Percentiles rank a stretch among this genome's conserved stretches.
Conservation (phyloP, 2,888 invertebrate species). For the Gastrophysa polygoni region DNA sequence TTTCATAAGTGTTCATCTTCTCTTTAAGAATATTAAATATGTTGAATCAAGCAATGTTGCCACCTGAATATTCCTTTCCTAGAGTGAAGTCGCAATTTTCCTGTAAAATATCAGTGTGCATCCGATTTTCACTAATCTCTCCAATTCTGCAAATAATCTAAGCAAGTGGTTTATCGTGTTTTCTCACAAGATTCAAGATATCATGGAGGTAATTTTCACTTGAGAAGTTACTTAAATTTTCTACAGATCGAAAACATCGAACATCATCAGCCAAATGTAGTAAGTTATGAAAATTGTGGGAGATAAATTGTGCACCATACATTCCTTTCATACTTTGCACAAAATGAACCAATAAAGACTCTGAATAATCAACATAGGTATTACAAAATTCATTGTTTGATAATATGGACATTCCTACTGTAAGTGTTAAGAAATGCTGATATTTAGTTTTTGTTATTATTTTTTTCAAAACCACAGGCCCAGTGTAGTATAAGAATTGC, state of each 20-base stretch:
- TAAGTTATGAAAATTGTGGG: conserved; percentile 1
- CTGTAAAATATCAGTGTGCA: background rate
- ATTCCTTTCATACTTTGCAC: conserved; percentile 3
- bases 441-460: background rate
- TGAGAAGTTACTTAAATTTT: conserved; percentile 11
- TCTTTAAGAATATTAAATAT: too few relatives aligned
- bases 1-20: too few relatives aligned
- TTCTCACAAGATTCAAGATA: background rate
- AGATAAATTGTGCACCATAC: conserved; percentile 6
- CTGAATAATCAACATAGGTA: background rate
- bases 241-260: conserved; percentile 3
- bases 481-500: background rate
- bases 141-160: conserved; percentile 16
- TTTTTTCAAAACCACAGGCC: background rate
- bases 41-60: too few relatives aligned
- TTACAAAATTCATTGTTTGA: background rate
- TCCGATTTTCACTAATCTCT: background rate
- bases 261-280: conserved; percentile 5
- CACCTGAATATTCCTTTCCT: too few relatives aligned
- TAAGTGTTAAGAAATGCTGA: conserved; percentile 1
- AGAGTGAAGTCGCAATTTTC: too few relatives aligned
- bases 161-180: conserved; percentile 5
- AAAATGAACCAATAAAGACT: conserved; percentile 1
- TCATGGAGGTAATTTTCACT: conserved; percentile 21
- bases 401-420: background rate